phyloP scores from a whole-genome alignment of 1,140 invertebrate genomes.

The Pseudomyrmex pallidus region DNA sequence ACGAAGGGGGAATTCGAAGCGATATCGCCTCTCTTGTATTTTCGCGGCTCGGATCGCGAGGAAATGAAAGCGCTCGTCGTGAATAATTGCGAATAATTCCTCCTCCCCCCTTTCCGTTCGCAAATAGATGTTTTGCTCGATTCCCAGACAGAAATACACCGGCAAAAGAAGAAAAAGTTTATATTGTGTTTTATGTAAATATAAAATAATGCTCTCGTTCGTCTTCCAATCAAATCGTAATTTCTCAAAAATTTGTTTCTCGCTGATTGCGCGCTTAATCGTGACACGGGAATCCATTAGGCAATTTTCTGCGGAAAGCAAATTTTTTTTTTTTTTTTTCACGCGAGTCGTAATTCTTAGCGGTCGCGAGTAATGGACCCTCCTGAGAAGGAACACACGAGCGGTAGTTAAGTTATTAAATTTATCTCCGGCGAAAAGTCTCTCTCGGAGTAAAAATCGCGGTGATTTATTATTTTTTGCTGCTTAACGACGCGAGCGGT shows the following conservation, averaged over 20 bases:
- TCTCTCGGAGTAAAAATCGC: conserved; percentile 73
- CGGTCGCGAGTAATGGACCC: conserved; percentile 40
- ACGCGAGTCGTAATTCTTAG: conserved; percentile 38
- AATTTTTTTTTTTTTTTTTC: conserved; percentile 35
- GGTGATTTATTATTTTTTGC: conserved; percentile 83
- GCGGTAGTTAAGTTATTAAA: conserved; percentile 82
- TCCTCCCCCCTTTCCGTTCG: neutral
- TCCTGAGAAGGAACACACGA: conserved; percentile 61
- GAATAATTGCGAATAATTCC: neutral
- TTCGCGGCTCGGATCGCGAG: neutral
- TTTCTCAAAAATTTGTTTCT: neutral
- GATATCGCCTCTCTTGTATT: conserved; percentile 21
- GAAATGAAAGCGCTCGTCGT: neutral
- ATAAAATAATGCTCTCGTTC: too few species aligned
- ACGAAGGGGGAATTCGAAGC: conserved; percentile 8
- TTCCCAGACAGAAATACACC: neutral
- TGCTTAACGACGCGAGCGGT: conserved; percentile 82
- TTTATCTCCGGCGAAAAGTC: conserved; percentile 77
- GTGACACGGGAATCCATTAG: conserved; percentile 39
- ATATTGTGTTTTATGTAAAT: neutral
- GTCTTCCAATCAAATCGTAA: neutral
- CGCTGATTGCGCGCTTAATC: neutral
- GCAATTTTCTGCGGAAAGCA: conserved; percentile 18
- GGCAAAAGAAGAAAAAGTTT: neutral
- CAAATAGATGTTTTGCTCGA: too few species aligned